A percentile compares a stretch with the other conserved stretches of the same genome.
Evolutionary conservation across 1,140 invertebrate genomes (phyloP).

Genomic region (Nephotettix cincticeps): DNA sequence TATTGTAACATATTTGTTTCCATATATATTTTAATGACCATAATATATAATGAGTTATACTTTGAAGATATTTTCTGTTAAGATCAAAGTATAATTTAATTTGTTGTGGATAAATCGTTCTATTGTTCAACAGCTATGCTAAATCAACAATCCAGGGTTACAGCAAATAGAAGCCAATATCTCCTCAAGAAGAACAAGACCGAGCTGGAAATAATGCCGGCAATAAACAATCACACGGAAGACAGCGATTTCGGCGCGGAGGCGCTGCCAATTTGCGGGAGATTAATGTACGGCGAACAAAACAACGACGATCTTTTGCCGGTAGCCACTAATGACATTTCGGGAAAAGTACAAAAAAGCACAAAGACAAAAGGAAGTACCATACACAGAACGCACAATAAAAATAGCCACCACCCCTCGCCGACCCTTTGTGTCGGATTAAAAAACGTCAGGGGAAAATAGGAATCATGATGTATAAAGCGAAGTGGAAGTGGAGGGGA

Average conservation of each 20-base stretch:
- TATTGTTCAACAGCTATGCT: too few relatives aligned
- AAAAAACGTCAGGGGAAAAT: constrained; percentile 27
- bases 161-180: too few relatives aligned
- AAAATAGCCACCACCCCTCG: constrained; percentile 20
- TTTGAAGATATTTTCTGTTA: too few relatives aligned
- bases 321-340: constrained; percentile 26
- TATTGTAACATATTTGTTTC: too few relatives aligned
- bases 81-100: too few relatives aligned
- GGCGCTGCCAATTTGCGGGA: neutral
- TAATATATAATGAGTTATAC: too few relatives aligned
- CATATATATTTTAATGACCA: too few relatives aligned
- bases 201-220: neutral
- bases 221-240: constrained; percentile 6
- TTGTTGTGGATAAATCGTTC: too few relatives aligned
- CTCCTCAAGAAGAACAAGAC: neutral
- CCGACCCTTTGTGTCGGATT: constrained; percentile 20
- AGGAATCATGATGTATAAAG: constrained; percentile 26
- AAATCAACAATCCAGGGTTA: too few relatives aligned
- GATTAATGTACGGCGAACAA: constrained; percentile 8
- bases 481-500: neutral
- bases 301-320: neutral
- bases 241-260: neutral
- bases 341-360: constrained; percentile 18
- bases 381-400: constrained; percentile 25
- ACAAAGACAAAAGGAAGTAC: constrained; percentile 26